Percentiles rank a stretch among this genome's conserved stretches.
These are phyloP conservation scores for Caenorhabditis zanzibari DNA, from an alignment of 2,888 invertebrate genomes.

Conservation along the genomic window DNA sequence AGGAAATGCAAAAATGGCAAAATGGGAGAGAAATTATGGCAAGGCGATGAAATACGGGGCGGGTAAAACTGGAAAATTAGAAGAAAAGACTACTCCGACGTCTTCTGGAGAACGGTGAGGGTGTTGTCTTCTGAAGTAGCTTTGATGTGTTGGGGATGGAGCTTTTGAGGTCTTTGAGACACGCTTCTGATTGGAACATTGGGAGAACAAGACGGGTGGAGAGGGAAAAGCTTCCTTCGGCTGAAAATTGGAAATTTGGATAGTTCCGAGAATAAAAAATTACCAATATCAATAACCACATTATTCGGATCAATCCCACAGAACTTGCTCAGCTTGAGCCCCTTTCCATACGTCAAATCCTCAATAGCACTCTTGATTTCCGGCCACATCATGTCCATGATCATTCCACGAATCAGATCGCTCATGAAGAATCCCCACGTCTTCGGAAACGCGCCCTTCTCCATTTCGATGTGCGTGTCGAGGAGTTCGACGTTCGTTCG, in stretches of 20 bases:
- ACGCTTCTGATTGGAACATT: conserved; percentile 68
- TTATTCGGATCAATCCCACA: conserved; percentile 82
- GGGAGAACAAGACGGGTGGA: conserved; percentile 71
- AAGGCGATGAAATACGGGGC: not conserved
- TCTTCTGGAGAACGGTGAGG: conserved; percentile 17
- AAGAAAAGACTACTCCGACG: conserved; percentile 16
- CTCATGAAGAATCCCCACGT: conserved; percentile 79
- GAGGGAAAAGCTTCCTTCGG: conserved; percentile 72
- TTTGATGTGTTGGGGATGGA: conserved; percentile 75
- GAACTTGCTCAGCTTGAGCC: conserved; percentile 76
- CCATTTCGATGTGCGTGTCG: conserved; percentile 80
- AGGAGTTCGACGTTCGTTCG: conserved; percentile 80
- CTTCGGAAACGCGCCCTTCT: conserved; percentile 81
- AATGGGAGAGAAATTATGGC: conserved; percentile 7
- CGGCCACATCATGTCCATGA: conserved; percentile 83
- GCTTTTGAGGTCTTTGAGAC: conserved; percentile 72
- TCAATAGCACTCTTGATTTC: conserved; percentile 80
- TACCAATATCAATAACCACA: conserved; percentile 78
- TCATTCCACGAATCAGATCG: conserved; percentile 81
- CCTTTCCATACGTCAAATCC: conserved; percentile 79
- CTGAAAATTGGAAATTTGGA: conserved; percentile 41
- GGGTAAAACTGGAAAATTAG: conserved; percentile 1
- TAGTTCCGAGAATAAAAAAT: not conserved
- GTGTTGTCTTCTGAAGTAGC: conserved; percentile 53
- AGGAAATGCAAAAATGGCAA: conserved; percentile 41